Evolutionary conservation across 2,888 invertebrate genomes (phyloP).

Genomic region (Rhagonycha fulva): DNA sequence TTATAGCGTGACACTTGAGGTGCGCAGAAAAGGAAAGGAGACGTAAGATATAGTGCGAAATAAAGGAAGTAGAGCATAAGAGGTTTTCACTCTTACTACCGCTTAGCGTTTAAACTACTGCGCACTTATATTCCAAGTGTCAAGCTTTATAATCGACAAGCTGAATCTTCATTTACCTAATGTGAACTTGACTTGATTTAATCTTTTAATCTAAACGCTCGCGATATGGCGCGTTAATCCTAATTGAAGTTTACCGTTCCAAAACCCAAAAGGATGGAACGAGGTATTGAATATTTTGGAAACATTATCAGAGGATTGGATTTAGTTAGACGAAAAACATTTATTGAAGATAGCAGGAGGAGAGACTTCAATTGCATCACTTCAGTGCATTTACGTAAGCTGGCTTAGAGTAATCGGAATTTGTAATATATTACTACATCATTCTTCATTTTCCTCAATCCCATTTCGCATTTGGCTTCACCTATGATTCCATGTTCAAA

Average conservation of each 20-base stretch:
- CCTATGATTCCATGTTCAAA: background rate
- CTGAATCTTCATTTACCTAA: background rate
- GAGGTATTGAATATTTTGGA: background rate
- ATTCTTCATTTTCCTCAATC: background rate
- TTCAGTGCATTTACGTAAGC: no score
- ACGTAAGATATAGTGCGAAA: background rate
- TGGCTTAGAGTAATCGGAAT: no score
- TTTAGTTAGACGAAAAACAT: no score
- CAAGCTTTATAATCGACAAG: background rate
- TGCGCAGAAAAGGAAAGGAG: background rate
- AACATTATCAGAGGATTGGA: background rate
- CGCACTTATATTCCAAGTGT: background rate
- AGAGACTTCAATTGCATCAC: background rate
- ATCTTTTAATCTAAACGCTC: background rate
- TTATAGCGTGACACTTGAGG: background rate
- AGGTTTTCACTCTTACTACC: background rate
- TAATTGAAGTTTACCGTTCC: background rate
- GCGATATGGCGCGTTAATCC: background rate
- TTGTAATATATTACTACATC: no score
- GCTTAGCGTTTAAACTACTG: background rate
- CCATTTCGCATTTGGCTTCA: background rate
- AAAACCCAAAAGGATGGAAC: background rate
- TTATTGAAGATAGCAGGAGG: no score
- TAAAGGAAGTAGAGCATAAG: background rate
- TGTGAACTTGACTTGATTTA: background rate